Conservation (phyloP, 2,113 vertebrate genomes). For the Penelope pileata region DNA sequence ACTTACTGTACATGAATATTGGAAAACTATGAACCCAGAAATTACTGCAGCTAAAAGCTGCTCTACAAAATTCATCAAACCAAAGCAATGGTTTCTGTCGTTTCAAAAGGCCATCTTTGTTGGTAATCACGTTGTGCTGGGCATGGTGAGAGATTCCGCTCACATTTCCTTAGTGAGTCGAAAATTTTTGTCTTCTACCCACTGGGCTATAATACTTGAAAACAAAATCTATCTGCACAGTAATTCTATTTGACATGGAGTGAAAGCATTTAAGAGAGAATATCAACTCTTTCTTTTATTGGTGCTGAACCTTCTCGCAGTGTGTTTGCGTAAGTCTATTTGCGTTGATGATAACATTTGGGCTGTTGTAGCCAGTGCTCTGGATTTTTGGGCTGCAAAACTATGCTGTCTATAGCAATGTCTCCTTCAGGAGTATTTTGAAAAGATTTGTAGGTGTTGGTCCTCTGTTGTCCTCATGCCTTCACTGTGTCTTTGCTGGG, state of each 20-base stretch:
- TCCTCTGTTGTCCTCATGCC: neutral
- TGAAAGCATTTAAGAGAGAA: neutral
- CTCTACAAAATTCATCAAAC: accelerated
- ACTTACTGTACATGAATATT: neutral
- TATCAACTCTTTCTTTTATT: neutral
- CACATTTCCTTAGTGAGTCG: neutral
- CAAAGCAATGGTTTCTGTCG: neutral
- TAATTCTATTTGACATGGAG: neutral
- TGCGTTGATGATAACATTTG: neutral
- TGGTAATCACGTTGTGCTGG: neutral
- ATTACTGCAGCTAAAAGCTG: neutral
- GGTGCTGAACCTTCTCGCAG: neutral
- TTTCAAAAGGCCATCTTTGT: neutral
- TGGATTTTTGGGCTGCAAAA: neutral
- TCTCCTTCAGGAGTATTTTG: neutral
- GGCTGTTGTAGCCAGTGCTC: neutral
- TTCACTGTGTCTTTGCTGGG: neutral
- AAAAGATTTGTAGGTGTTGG: neutral
- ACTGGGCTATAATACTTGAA: neutral
- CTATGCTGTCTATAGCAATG: neutral
- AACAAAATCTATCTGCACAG: accelerated
- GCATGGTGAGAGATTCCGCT: neutral
- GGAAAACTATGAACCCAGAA: neutral
- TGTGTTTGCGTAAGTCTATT: neutral
- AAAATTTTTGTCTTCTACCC: neutral